A percentile compares a stretch with the other conserved stretches of the same genome.
Evolutionary conservation across 2,888 invertebrate genomes (phyloP).

Genomic region (Dendrolimus houi): DNA sequence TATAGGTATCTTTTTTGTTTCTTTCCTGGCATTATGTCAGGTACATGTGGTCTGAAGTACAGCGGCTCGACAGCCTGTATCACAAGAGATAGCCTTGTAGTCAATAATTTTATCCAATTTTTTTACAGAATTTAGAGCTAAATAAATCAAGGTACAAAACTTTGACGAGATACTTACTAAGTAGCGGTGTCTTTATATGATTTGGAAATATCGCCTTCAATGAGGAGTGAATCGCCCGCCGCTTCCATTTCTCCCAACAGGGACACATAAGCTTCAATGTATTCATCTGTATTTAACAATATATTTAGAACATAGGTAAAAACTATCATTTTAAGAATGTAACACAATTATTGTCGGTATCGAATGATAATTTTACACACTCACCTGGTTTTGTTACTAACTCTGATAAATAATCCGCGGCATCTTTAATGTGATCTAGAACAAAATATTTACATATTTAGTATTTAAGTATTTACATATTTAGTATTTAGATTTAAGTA

Average conservation of each 20-base stretch:
- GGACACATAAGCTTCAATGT: slow-evolving; percentile 51
- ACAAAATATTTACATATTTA: slow-evolving; percentile 9
- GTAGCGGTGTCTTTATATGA: slow-evolving; percentile 44
- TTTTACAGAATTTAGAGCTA: background rate
- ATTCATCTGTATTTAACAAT: slow-evolving; percentile 28
- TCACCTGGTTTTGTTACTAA: slow-evolving; percentile 50
- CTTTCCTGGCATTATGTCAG: too few relatives aligned
- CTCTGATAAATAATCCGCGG: slow-evolving; percentile 44
- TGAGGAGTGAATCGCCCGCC: slow-evolving; percentile 35
- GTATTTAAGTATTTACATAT: too few relatives aligned
- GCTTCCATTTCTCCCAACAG: slow-evolving; percentile 52
- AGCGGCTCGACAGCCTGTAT: too few relatives aligned
- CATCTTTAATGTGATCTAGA: slow-evolving; percentile 48
- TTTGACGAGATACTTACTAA: slow-evolving; percentile 37
- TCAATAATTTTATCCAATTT: too few relatives aligned
- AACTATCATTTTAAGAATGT: background rate
- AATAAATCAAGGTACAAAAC: slow-evolving; percentile 1
- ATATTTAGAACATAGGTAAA: background rate
- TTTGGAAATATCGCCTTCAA: slow-evolving; percentile 47
- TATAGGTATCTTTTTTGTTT: too few relatives aligned
- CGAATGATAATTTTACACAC: background rate
- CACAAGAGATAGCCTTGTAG: too few relatives aligned
- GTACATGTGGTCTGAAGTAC: too few relatives aligned
- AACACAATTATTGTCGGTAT: background rate
- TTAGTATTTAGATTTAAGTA: too few relatives aligned